These are phyloP conservation scores for Hirtodrosophila histrioides DNA, from an alignment of 2,888 invertebrate genomes.

Conservation along the genomic window DNA sequence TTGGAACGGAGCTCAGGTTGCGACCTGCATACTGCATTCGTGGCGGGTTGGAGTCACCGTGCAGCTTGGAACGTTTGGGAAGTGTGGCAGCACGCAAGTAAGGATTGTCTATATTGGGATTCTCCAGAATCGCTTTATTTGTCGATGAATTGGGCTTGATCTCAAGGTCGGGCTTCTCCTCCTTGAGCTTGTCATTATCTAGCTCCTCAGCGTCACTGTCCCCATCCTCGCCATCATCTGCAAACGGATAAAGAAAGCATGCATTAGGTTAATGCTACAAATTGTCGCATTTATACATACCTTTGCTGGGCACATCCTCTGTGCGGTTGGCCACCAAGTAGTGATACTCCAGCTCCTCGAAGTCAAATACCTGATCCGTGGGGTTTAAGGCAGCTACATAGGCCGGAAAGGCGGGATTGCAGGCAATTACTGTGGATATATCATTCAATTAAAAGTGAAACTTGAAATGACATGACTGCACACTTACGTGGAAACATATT, in stretches of 20 bases:
- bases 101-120: conserved; percentile 89
- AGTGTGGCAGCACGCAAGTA: conserved; percentile 86
- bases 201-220: conserved; percentile 84
- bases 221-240: conserved; percentile 82
- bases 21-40: conserved; percentile 26
- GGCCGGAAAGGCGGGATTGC: conserved; percentile 92
- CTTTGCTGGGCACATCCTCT: conserved; percentile 86
- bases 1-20: conserved; percentile 3
- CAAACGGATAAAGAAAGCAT: background rate
- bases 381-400: conserved; percentile 94
- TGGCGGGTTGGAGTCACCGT: conserved; percentile 28
- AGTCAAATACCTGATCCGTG: conserved; percentile 97
- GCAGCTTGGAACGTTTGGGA: conserved; percentile 81
- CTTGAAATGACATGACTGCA: background rate
- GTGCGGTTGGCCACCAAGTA: conserved; percentile 88
- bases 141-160: conserved; percentile 84
- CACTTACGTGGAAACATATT: conserved; percentile 94
- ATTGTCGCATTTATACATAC: conserved; percentile 54
- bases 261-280: background rate
- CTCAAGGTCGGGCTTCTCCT: conserved; percentile 83
- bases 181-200: conserved; percentile 81
- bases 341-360: conserved; percentile 92
- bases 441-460: background rate
- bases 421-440: conserved; percentile 91
- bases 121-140: conserved; percentile 84